Percentiles rank a stretch among this genome's conserved stretches.
These are phyloP conservation scores for Carcharodon carcharias DNA, from an alignment of 2,797 vertebrate species.

Conservation along the genomic window DNA sequence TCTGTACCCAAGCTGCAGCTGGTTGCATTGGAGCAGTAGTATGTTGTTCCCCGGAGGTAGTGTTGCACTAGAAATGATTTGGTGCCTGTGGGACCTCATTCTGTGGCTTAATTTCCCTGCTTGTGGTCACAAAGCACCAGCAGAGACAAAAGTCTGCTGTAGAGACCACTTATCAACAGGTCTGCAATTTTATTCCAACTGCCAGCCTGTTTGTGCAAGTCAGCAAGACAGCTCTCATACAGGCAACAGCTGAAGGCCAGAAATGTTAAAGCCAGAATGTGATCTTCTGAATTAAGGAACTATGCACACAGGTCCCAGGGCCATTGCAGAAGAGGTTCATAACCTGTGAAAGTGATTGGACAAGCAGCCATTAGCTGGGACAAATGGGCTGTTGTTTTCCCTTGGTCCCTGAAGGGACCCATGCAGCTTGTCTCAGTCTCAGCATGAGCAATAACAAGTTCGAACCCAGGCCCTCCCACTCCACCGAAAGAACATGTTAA, in stretches of 20 bases:
- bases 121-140: neutral
- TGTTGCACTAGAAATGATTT: neutral
- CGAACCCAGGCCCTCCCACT: neutral
- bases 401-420: neutral
- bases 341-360: neutral
- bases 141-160: neutral
- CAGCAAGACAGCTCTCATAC: neutral
- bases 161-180: neutral
- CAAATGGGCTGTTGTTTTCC: neutral
- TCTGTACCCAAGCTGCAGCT: neutral
- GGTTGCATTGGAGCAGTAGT: neutral
- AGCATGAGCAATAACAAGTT: neutral
- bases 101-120: neutral
- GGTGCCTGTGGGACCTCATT: neutral
- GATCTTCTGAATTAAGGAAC: neutral
- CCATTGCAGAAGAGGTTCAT: neutral
- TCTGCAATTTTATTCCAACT: neutral
- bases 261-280: neutral
- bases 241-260: neutral
- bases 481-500: neutral
- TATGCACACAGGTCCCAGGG: neutral
- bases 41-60: neutral
- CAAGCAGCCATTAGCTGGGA: neutral
- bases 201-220: neutral
- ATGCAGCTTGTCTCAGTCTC: neutral